Evolutionary conservation across 2,888 invertebrate genomes (phyloP).

Genomic region (Morpho helenor): DNA sequence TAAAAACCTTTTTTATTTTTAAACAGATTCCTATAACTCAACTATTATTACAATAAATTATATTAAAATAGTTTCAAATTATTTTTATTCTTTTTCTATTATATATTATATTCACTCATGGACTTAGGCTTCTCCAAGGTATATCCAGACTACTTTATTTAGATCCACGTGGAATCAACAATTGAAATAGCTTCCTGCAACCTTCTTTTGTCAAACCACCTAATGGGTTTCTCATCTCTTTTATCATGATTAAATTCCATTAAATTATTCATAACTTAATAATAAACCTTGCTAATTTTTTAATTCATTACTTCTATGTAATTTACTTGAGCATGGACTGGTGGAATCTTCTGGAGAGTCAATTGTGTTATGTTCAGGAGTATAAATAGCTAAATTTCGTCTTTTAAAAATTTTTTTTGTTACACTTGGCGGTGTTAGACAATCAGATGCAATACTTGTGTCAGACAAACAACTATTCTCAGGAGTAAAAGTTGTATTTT

Average conservation of each 20-base stretch:
- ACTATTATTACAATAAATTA: no score
- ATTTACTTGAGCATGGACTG: conserved; percentile 49
- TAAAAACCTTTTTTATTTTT: no score
- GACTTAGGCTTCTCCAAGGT: no score
- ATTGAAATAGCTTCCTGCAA: no score
- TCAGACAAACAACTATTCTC: conserved; percentile 40
- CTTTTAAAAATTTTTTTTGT: conserved; percentile 64
- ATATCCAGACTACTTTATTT: no score
- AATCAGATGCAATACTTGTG: conserved; percentile 40
- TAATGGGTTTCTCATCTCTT: neutral
- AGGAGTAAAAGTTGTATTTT: conserved; percentile 33
- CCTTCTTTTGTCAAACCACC: no score
- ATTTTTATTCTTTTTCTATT: no score
- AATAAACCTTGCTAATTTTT: conserved; percentile 8
- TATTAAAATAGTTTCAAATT: no score
- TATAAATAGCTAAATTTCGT: conserved; percentile 65
- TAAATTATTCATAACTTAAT: neutral
- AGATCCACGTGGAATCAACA: no score
- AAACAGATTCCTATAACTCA: no score
- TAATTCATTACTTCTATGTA: conserved; percentile 31
- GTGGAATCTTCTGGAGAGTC: conserved; percentile 39
- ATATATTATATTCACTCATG: no score
- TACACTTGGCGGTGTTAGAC: conserved; percentile 46
- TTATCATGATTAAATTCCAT: neutral
- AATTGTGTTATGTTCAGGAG: conserved; percentile 44